These are phyloP conservation scores for Euura lappo DNA, from an alignment of 1,140 invertebrate species.

Conservation along the genomic window DNA sequence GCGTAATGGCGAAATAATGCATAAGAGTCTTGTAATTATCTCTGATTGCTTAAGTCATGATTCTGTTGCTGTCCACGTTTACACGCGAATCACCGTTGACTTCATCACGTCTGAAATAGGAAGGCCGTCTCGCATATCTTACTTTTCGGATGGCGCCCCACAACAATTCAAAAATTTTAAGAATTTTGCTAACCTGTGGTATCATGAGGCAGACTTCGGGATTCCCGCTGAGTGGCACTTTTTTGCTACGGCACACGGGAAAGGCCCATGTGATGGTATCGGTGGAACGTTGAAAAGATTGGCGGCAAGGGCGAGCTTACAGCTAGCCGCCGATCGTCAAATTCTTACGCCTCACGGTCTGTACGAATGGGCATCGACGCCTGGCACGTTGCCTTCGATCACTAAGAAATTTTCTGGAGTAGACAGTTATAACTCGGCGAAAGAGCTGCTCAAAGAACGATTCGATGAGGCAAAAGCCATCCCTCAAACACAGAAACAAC, in stretches of 20 bases:
- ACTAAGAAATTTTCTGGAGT: constrained; percentile 31
- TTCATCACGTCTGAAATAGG: constrained; percentile 2
- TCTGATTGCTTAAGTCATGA: constrained; percentile 23
- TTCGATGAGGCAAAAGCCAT: too few species aligned
- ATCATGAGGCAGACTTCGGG: constrained; percentile 40
- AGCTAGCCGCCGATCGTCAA: constrained; percentile 21
- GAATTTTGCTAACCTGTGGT: constrained; percentile 41
- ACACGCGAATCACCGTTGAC: constrained; percentile 3
- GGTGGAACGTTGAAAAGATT: constrained; percentile 32
- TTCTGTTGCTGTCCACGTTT: constrained; percentile 21
- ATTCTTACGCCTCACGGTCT: not conserved
- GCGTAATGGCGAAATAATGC: constrained; percentile 10
- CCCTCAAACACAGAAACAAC: too few species aligned
- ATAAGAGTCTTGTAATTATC: constrained; percentile 23
- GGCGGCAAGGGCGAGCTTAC: constrained; percentile 29
- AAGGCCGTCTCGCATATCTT: constrained; percentile 26
- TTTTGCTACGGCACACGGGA: constrained; percentile 36
- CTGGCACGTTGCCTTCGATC: too few species aligned
- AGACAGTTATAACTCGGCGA: constrained; percentile 34
- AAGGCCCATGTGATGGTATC: constrained; percentile 37
- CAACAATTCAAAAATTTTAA: constrained; percentile 45
- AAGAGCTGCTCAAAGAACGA: too few species aligned
- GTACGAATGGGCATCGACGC: too few species aligned
- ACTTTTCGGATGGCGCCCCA: constrained; percentile 41
- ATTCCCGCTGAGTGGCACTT: constrained; percentile 46